Conservation (phyloP, 2,113 vertebrate genomes). For the Chamaea fasciata region DNA sequence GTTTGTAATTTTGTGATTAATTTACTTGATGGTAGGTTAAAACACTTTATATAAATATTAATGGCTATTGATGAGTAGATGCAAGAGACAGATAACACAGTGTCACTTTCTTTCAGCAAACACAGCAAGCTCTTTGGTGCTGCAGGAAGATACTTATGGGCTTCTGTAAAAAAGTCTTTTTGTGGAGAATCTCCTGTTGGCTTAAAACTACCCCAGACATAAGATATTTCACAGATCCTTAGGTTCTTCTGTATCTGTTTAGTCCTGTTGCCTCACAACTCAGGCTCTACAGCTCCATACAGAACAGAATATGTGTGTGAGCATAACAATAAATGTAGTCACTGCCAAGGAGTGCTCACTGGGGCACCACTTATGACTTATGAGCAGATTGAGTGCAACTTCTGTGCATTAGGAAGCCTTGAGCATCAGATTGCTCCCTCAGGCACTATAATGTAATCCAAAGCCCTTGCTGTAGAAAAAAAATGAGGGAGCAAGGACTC, state of each 20-base stretch:
- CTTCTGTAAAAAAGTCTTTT: neutral
- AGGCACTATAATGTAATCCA: neutral
- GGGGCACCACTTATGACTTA: rapidly evolving
- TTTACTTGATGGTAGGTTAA: neutral
- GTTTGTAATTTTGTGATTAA: neutral
- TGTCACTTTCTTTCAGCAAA: neutral
- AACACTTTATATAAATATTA: neutral
- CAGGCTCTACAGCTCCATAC: neutral
- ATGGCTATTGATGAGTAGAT: neutral
- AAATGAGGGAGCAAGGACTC: rapidly evolving
- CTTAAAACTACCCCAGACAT: neutral
- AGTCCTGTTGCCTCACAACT: neutral
- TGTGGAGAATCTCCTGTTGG: neutral
- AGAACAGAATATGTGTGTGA: neutral
- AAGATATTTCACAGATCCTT: neutral
- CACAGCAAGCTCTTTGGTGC: neutral
- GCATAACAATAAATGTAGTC: neutral
- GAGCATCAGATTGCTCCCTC: neutral
- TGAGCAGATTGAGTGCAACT: neutral
- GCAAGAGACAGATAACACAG: neutral
- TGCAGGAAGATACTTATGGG: rapidly evolving
- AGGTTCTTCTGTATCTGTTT: neutral
- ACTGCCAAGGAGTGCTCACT: neutral
- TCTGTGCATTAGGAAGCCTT: neutral
- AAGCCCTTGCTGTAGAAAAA: neutral